Evolutionary conservation across 2,888 invertebrate species (phyloP), one percentile per base, ranked within the genome.

Genomic region (Eupithecia vulgata): DNA sequence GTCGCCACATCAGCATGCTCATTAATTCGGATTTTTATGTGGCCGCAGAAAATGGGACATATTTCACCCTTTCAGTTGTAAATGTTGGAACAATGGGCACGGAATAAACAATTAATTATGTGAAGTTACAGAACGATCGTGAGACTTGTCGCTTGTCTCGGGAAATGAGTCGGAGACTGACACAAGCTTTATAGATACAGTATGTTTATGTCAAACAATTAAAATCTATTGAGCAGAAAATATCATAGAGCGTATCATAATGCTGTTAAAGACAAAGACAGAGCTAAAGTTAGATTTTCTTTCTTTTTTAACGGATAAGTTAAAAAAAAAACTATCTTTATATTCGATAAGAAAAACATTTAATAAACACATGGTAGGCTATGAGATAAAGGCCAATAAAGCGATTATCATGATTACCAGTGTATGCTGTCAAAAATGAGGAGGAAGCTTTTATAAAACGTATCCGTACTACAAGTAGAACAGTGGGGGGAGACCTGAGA

Each of bases 21-120:
- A 71, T 75, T 77, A 65, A 67, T 67, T 71, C 61, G 61, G 34
- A 64, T 35, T 34, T 37, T 64, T 64, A n/a, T 64, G 34, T 64
- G 37, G n/a, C 71, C 37, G 35, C 64, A 35, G 34, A 40, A 52
- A 65, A 65, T 40, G 65, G 15, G 40, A n/a, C 64, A 68, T 68
- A 72, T 57, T 68, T 72, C 17, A 70, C 70, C 67, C 67, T 68
- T 70, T 68, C 35, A n/a, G 48, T 73, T 65, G 40, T 37, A 40
- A 65, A 65, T 68, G 73, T 40, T 37, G 40, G 21, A 25, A 37
- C 37, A 65, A 42, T 37, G 65, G 25, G 15, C 35, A 7, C 37
- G 40, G 65, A 79, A 76, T 76, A 79, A 79, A 79, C 79, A 82
- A 84, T 82, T 83, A 81, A 83, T 81, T 81, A 80, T 74, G 68